A percentile compares a stretch with the other conserved stretches of the same genome.
Conservation (phyloP, 1,140 invertebrate species). For the Zaprionus inermis region DNA sequence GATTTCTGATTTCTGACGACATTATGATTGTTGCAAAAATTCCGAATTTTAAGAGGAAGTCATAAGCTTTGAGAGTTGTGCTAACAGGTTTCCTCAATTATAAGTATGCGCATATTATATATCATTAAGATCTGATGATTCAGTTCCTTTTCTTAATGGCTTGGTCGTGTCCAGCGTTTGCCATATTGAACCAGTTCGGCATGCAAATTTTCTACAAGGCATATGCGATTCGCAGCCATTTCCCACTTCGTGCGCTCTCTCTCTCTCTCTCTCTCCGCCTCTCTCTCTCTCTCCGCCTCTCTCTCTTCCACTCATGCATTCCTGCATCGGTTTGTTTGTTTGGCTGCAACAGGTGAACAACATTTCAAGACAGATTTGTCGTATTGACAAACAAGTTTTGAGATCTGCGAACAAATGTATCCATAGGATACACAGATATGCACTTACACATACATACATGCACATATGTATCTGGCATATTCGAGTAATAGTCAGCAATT, state of each 20-base stretch:
- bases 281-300: conserved; percentile 23
- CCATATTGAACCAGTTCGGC: conserved; percentile 13
- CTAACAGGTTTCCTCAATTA: background rate
- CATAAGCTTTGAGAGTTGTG: background rate
- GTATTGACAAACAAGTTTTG: conserved; percentile 60
- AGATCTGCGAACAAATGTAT: background rate
- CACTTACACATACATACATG: background rate
- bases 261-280: background rate
- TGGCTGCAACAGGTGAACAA: conserved; percentile 47
- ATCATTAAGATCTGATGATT: background rate
- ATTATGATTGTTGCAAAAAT: too few relatives aligned
- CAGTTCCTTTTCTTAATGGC: background rate
- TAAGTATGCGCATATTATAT: background rate
- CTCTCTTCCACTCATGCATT: background rate
- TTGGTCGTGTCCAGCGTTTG: too few relatives aligned
- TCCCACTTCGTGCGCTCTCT: background rate
- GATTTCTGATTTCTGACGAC: too few relatives aligned
- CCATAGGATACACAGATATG: background rate
- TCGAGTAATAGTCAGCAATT: conserved; percentile 26
- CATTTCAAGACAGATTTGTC: conserved; percentile 35
- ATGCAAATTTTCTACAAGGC: conserved; percentile 41
- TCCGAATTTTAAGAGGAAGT: background rate
- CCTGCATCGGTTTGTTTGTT: conserved; percentile 16
- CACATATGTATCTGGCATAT: conserved; percentile 4
- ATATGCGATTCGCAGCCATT: background rate